A percentile compares a stretch with the other conserved stretches of the same genome.
Conservation (phyloP, 2,797 vertebrate species). For the Sphenopsis melanotis region DNA sequence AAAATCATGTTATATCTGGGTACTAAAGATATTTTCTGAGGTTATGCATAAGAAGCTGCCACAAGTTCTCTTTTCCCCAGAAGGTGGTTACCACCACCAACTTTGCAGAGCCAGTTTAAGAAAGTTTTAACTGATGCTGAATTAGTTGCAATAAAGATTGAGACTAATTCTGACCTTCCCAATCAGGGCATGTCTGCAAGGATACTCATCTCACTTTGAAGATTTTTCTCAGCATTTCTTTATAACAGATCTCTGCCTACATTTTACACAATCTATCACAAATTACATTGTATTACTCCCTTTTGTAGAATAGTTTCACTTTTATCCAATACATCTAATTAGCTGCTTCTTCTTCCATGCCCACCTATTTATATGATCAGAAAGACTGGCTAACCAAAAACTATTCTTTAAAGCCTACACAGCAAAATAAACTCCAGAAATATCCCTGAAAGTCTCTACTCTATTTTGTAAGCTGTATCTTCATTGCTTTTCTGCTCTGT, state of each 20-base stretch:
- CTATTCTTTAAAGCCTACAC: neutral
- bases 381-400: neutral
- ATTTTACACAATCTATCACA: neutral
- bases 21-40: neutral
- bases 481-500: neutral
- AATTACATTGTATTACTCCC: neutral
- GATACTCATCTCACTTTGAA: neutral
- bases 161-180: neutral
- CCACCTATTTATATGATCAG: neutral
- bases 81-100: neutral
- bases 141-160: neutral
- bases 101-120: neutral
- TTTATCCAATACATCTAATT: neutral
- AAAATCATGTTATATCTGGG: neutral
- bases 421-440: neutral
- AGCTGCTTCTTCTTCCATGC: neutral
- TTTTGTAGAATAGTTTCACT: neutral
- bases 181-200: neutral
- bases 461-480: neutral
- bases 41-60: neutral
- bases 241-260: neutral
- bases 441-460: neutral
- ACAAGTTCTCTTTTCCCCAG: neutral
- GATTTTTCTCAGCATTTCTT: neutral
- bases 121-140: neutral